These are phyloP conservation scores for Notamacropus eugenii DNA, from an alignment of 2,797 vertebrate genomes.

Conservation along the genomic window DNA sequence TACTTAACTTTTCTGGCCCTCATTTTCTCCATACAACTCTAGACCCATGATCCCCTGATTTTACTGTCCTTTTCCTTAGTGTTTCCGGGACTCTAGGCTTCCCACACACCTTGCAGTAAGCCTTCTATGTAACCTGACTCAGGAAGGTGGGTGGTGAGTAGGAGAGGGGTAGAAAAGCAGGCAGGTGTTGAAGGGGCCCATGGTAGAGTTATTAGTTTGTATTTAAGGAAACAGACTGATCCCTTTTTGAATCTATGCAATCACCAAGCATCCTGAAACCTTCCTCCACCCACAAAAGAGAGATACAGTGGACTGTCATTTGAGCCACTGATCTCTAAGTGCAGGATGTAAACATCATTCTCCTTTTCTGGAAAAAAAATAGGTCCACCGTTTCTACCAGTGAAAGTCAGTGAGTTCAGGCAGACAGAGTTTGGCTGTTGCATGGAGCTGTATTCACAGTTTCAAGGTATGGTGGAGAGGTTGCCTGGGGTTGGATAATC, in stretches of 20 bases:
- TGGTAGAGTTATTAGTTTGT: neutral
- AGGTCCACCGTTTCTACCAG: accelerated
- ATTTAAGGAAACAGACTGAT: neutral
- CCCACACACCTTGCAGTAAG: neutral
- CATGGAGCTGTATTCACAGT: neutral
- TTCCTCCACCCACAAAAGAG: neutral
- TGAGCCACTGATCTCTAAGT: neutral
- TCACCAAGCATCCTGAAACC: neutral
- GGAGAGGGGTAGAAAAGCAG: neutral
- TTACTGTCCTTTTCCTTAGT: neutral
- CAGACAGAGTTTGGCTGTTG: neutral
- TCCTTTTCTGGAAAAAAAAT: slow-evolving; percentile 1
- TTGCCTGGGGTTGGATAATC: neutral
- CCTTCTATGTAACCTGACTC: neutral
- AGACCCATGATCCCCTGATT: neutral
- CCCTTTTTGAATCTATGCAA: neutral
- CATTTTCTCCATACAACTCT: neutral
- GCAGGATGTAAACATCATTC: neutral
- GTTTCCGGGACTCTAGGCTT: neutral
- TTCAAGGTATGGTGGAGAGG: accelerated
- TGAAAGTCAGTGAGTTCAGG: neutral
- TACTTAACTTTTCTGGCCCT: neutral
- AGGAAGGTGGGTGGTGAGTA: neutral
- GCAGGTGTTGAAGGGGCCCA: neutral
- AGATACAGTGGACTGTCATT: neutral